phyloP scores from a whole-genome alignment of 2,888 invertebrate genomes.

The Acronicta alni region DNA sequence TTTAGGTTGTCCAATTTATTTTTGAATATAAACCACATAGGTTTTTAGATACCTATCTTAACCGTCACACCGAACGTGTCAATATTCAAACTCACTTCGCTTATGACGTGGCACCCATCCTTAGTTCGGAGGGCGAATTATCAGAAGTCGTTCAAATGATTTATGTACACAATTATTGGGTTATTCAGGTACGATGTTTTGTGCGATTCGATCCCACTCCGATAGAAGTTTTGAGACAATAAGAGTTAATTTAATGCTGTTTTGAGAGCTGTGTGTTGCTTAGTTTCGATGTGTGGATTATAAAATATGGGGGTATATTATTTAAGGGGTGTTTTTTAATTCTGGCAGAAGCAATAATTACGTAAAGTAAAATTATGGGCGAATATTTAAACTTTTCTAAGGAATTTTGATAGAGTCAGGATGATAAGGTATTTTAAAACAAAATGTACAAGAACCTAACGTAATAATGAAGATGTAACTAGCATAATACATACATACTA shows the following conservation, averaged over 20 bases:
- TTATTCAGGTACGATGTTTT: constrained; percentile 87
- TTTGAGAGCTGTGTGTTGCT: constrained; percentile 65
- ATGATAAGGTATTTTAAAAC: no score
- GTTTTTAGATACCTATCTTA: no score
- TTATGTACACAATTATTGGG: constrained; percentile 89
- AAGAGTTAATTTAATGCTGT: constrained; percentile 83
- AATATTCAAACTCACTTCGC: constrained; percentile 16
- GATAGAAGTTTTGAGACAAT: constrained; percentile 86
- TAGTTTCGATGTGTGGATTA: constrained; percentile 54
- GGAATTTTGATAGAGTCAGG: no score
- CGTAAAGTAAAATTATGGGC: no score
- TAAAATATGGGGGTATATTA: constrained; percentile 33
- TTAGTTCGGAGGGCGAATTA: constrained; percentile 85
- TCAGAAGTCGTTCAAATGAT: constrained; percentile 89
- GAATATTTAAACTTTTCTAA: no score
- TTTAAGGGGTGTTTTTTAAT: background rate
- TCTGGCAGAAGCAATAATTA: no score
- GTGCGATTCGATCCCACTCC: constrained; percentile 81
- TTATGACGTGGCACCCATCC: constrained; percentile 60
- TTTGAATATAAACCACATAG: no score
- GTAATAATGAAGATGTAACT: no score
- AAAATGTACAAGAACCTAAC: no score
- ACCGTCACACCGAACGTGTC: background rate
- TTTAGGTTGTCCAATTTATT: no score
- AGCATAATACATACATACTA: no score